Conservation (phyloP, 2,888 invertebrate species). For the Pegoplata infirma region DNA sequence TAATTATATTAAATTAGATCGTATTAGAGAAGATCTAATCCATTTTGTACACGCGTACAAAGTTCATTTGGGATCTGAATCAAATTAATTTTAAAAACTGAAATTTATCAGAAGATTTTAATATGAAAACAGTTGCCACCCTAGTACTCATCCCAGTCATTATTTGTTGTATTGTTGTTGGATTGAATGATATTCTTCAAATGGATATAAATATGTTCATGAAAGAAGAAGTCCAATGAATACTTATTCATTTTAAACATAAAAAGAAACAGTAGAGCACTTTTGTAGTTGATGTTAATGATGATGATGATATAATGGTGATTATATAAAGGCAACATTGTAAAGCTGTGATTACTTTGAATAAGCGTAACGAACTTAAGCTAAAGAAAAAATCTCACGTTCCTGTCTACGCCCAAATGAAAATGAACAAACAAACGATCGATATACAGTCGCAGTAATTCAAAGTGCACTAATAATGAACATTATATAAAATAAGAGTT, state of each 20-base stretch:
- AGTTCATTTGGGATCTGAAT: too few relatives aligned
- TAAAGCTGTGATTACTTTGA: constrained; percentile 12
- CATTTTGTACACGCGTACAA: too few relatives aligned
- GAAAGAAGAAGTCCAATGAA: neutral
- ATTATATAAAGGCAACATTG: constrained; percentile 10
- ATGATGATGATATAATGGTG: neutral
- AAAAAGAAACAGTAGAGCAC: neutral
- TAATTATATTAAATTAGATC: too few relatives aligned
- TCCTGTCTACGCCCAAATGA: constrained; percentile 36
- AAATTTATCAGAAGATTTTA: too few relatives aligned
- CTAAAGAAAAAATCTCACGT: constrained; percentile 48
- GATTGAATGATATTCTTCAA: neutral
- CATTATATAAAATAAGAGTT: neutral
- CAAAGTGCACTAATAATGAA: neutral
- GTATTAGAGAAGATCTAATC: too few relatives aligned
- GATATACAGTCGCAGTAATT: neutral
- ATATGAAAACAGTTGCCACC: neutral
- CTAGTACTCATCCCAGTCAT: neutral
- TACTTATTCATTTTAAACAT: neutral
- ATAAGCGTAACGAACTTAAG: constrained; percentile 8
- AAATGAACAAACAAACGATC: neutral
- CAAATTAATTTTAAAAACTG: too few relatives aligned
- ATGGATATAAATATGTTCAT: neutral
- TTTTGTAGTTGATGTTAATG: constrained; percentile 3
- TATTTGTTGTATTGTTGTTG: neutral